Evolutionary conservation across 1,140 invertebrate species (phyloP).

Genomic region (Nasonia vitripennis): DNA sequence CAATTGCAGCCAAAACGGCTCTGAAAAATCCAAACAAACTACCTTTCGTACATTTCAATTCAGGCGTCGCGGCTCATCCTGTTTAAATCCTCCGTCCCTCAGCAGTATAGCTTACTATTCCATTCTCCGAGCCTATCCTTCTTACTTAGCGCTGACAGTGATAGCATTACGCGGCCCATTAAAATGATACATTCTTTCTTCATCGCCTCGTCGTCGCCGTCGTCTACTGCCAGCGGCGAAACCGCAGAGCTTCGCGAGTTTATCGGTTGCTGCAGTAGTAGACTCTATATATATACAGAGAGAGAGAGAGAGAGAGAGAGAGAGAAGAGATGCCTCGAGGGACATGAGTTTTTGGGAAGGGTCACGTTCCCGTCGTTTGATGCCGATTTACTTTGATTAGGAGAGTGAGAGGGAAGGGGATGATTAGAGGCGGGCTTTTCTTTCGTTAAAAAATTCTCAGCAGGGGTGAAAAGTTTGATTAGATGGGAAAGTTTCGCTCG

Average conservation of each 20-base stretch:
- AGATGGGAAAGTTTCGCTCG: neutral
- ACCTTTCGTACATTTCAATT: neutral
- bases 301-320: too few species aligned
- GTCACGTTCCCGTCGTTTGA: neutral
- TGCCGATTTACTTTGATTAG: slow-evolving; percentile 34
- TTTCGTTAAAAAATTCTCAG: neutral
- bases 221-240: neutral
- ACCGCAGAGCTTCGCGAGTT: neutral
- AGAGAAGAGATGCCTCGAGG: slow-evolving; percentile 8
- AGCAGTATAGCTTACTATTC: neutral
- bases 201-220: neutral
- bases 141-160: slow-evolving; percentile 19
- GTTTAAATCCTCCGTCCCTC: neutral
- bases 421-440: neutral
- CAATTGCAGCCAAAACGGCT: too few species aligned
- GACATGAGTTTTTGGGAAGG: neutral
- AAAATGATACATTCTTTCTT: slow-evolving; percentile 28
- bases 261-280: neutral
- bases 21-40: neutral
- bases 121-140: neutral
- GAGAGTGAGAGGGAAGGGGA: neutral
- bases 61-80: neutral
- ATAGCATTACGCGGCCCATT: slow-evolving; percentile 17
- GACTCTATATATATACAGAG: neutral
- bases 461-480: neutral